Conservation (phyloP, 2,797 vertebrate genomes). For the Sylvia borin region DNA sequence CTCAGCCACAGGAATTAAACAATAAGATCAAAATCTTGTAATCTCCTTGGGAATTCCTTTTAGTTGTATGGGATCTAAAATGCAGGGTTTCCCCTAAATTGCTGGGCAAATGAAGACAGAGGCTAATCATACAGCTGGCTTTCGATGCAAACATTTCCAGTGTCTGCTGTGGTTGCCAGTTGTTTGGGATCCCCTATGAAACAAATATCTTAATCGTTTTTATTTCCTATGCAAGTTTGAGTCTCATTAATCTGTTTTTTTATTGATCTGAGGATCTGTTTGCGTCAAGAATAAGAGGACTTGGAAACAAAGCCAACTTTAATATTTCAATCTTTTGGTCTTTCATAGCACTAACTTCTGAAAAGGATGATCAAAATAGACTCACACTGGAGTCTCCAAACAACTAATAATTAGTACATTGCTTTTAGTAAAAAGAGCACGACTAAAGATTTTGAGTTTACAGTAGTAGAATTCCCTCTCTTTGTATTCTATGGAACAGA, state of each 20-base stretch:
- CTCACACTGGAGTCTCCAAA: not conserved
- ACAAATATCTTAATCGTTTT: not conserved
- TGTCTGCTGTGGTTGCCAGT: not conserved
- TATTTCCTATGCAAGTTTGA: not conserved
- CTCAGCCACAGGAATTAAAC: constrained; percentile 48
- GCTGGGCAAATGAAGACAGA: constrained; percentile 10
- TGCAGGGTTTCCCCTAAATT: constrained; percentile 14
- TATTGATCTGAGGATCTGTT: not conserved
- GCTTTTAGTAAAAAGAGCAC: not conserved
- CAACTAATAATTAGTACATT: not conserved
- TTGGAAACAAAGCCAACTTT: not conserved
- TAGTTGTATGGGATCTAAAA: constrained; percentile 27
- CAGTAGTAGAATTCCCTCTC: not conserved
- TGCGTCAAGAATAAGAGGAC: not conserved
- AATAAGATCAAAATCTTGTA: constrained; percentile 60
- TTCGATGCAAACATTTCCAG: not conserved
- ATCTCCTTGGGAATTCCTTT: constrained; percentile 62
- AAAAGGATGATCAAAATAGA: not conserved
- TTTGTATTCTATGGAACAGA: not conserved
- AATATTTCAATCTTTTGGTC: not conserved
- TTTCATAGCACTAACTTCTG: not conserved
- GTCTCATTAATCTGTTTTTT: not conserved
- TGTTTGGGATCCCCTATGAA: not conserved
- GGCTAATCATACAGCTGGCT: not conserved
- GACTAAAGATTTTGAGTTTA: not conserved